Evolutionary conservation across 2,113 vertebrate species (phyloP).

Genomic region (Pristiophorus japonicus): DNA sequence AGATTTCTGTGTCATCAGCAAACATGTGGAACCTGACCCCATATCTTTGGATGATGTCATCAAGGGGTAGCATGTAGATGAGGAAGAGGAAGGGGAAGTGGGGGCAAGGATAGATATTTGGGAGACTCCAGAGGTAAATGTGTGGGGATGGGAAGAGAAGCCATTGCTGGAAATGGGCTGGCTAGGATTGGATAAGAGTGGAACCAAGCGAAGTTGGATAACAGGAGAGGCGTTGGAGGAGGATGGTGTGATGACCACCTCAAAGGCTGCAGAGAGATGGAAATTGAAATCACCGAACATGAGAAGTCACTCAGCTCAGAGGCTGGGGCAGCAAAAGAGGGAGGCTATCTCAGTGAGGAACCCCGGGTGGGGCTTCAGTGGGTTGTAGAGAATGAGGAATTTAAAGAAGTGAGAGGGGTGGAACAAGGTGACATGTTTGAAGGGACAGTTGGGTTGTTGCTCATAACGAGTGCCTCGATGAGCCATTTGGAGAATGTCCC

Average conservation of each 20-base stretch:
- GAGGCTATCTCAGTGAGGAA: not conserved
- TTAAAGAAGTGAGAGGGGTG: not conserved
- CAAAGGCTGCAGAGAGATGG: not conserved
- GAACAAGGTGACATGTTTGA: not conserved
- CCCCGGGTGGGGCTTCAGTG: not conserved
- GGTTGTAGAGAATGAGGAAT: not conserved
- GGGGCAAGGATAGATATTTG: not conserved
- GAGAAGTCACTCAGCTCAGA: not conserved
- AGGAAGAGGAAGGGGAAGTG: not conserved
- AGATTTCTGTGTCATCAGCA: not conserved
- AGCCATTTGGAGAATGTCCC: not conserved
- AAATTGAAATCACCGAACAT: not conserved
- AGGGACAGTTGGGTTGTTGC: not conserved
- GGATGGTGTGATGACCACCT: not conserved
- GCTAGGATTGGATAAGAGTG: not conserved
- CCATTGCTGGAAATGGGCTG: not conserved
- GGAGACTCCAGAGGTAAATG: not conserved
- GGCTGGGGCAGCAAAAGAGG: not conserved
- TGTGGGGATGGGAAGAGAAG: not conserved
- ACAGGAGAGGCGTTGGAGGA: not conserved
- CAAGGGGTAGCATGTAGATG: not conserved
- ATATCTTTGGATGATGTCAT: not conserved
- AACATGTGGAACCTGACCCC: not conserved
- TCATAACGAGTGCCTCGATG: not conserved
- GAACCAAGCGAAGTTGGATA: not conserved